Evolutionary conservation across 2,888 invertebrate genomes (phyloP).

Genomic region (Thelaira solivaga): DNA sequence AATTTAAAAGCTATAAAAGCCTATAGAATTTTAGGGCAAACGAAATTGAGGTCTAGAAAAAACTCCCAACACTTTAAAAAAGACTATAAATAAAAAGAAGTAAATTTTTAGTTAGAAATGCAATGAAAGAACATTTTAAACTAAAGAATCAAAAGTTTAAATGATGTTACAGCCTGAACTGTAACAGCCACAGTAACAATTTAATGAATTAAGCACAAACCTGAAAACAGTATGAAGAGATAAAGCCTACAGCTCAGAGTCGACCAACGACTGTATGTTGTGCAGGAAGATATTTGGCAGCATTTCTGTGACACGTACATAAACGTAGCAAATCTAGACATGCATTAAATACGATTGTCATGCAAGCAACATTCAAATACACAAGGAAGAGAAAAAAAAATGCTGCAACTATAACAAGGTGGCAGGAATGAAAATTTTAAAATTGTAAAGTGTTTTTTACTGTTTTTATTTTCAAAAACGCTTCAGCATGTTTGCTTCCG

Average conservation of each 20-base stretch:
- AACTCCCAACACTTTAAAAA: neutral
- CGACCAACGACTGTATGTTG: neutral
- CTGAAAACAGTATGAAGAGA: neutral
- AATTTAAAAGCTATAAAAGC: constrained; percentile 49
- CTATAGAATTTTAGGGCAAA: constrained; percentile 30
- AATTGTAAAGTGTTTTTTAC: too few species aligned
- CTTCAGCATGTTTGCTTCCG: neutral
- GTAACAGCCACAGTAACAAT: too few species aligned
- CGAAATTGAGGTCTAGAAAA: constrained; percentile 32
- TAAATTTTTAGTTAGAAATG: neutral
- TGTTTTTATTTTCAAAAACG: constrained; percentile 9
- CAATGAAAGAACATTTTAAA: constrained; percentile 5
- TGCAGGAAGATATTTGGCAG: constrained; percentile 32
- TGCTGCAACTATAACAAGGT: constrained; percentile 1
- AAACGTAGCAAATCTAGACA: constrained; percentile 21
- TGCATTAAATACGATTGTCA: constrained; percentile 35
- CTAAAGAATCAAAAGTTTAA: constrained; percentile 34
- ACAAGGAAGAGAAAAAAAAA: neutral
- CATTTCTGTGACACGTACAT: constrained; percentile 26
- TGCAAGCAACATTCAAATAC: neutral
- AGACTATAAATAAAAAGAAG: neutral
- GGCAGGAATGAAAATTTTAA: constrained; percentile 17
- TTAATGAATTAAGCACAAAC: neutral
- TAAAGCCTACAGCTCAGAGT: neutral
- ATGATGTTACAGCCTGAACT: constrained; percentile 40